A percentile compares a stretch with the other conserved stretches of the same genome.
phyloP scores from a whole-genome alignment of 2,888 invertebrate genomes.

The Campoletis raptor region DNA sequence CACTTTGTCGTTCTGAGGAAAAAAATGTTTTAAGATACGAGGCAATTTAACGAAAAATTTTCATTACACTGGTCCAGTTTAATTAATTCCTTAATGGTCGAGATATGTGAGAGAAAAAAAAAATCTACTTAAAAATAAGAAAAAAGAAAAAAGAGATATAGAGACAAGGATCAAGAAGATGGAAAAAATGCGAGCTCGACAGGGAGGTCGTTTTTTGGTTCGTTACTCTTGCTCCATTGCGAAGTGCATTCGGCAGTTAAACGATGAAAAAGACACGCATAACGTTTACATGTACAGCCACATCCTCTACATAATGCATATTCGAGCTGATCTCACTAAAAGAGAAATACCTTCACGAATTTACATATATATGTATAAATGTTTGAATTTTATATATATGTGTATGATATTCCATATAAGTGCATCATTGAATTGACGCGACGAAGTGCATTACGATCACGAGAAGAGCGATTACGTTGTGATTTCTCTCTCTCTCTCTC shows the following conservation, averaged over 20 bases:
- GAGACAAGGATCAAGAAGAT: conserved; percentile 8
- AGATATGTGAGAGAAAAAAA: neutral
- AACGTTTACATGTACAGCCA: conserved; percentile 62
- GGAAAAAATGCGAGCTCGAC: conserved; percentile 53
- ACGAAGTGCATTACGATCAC: conserved; percentile 61
- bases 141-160: neutral
- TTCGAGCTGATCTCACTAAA: conserved; percentile 49
- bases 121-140: neutral
- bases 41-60: neutral
- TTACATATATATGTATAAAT: conserved; percentile 31
- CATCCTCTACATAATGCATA: conserved; percentile 59
- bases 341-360: conserved; percentile 36
- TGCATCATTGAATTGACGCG: conserved; percentile 62
- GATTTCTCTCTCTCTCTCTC: conserved; percentile 34
- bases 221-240: conserved; percentile 66
- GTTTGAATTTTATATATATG: neutral
- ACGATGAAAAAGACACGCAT: conserved; percentile 63
- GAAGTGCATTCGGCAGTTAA: conserved; percentile 76
- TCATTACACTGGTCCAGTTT: conserved; percentile 11
- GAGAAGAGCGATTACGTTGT: conserved; percentile 65
- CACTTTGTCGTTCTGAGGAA: neutral
- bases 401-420: conserved; percentile 36
- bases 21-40: neutral
- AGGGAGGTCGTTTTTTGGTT: conserved; percentile 72
- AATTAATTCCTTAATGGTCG: conserved; percentile 46